Conservation (phyloP, 2,888 invertebrate genomes). For the Agrochola lota region DNA sequence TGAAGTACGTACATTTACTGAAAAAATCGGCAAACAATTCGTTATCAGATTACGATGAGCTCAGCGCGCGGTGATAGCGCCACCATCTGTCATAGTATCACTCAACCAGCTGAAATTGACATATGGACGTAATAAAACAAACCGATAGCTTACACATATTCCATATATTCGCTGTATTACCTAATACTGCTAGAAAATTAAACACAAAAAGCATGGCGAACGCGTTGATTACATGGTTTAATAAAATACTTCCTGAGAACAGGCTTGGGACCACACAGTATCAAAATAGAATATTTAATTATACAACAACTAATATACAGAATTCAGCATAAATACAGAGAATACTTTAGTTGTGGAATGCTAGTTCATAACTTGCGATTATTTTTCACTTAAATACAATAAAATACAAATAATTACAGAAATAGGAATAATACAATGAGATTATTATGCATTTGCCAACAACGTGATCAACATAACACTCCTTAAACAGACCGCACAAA, state of each 20-base stretch:
- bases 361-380: constrained; percentile 55
- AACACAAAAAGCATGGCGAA: constrained; percentile 77
- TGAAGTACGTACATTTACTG: background rate
- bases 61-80: constrained; percentile 12
- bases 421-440: constrained; percentile 48
- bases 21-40: constrained; percentile 18
- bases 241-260: constrained; percentile 49
- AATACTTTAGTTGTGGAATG: constrained; percentile 65
- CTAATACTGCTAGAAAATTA: constrained; percentile 75
- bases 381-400: constrained; percentile 65
- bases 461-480: constrained; percentile 53
- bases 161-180: constrained; percentile 78
- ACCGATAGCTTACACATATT: constrained; percentile 78
- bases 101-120: constrained; percentile 5
- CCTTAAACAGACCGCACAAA: constrained; percentile 52
- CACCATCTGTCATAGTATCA: constrained; percentile 19
- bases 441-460: constrained; percentile 61
- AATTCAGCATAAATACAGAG: constrained; percentile 36
- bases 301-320: constrained; percentile 27
- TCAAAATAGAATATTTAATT: constrained; percentile 56
- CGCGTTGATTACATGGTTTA: constrained; percentile 66
- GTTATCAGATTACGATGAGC: constrained; percentile 38
- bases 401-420: constrained; percentile 47
- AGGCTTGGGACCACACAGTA: constrained; percentile 42
- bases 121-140: constrained; percentile 45